phyloP scores from a whole-genome alignment of 2,888 invertebrate species.

The Alentia gelatinosa region DNA sequence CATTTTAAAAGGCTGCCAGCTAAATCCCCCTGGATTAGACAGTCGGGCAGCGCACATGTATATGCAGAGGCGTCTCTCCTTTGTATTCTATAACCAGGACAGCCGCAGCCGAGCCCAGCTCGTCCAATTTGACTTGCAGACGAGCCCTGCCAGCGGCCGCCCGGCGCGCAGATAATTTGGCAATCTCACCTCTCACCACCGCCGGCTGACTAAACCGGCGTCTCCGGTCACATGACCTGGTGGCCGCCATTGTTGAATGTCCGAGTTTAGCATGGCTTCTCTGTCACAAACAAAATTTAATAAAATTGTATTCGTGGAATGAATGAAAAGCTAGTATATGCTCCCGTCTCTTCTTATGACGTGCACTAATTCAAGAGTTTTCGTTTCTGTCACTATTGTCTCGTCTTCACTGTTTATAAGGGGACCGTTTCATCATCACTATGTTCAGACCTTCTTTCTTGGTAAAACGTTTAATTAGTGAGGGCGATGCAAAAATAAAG shows the following conservation, averaged over 20 bases:
- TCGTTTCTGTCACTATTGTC: too few species aligned
- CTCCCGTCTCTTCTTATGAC: too few species aligned
- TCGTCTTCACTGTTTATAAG: too few species aligned
- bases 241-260: background rate
- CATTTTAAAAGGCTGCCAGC: background rate
- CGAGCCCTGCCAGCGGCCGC: background rate
- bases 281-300: too few species aligned
- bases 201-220: background rate
- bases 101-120: background rate
- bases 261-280: too few species aligned
- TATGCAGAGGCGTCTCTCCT: background rate
- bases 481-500: too few species aligned
- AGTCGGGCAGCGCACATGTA: background rate
- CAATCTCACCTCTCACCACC: conserved; percentile 27
- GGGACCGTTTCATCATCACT: too few species aligned
- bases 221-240: background rate
- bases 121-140: conserved; percentile 21
- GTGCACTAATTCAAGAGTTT: too few species aligned
- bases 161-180: background rate
- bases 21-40: background rate
- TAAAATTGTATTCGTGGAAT: too few species aligned
- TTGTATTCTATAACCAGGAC: background rate
- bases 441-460: too few species aligned
- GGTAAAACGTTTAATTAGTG: too few species aligned
- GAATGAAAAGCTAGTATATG: too few species aligned